Percentiles rank a stretch among this genome's conserved stretches.
phyloP scores from a whole-genome alignment of 2,113 vertebrate genomes.

The Centrocercus urophasianus region DNA sequence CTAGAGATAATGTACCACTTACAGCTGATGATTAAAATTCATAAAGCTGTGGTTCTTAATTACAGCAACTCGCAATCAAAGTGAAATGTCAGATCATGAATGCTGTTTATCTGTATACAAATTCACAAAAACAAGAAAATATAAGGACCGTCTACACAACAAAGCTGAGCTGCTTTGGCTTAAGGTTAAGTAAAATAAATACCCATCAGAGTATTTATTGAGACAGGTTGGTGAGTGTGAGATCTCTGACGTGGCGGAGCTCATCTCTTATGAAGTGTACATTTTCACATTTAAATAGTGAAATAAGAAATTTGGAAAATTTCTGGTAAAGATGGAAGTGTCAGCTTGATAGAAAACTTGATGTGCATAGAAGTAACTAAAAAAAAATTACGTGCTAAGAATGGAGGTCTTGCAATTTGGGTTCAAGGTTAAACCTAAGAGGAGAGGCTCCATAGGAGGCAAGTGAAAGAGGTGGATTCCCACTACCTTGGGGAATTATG shows the following conservation, averaged over 20 bases:
- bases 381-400: background rate
- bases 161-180: slow-evolving; percentile 47
- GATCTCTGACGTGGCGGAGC: slow-evolving; percentile 3
- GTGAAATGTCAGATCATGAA: slow-evolving; percentile 72
- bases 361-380: background rate
- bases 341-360: background rate
- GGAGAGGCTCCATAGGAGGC: background rate
- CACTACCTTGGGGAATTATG: background rate
- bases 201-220: background rate
- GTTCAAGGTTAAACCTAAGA: slow-evolving; percentile 8
- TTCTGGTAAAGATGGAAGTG: slow-evolving; percentile 6
- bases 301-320: background rate
- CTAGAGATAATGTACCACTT: slow-evolving; percentile 74
- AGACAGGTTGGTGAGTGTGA: background rate
- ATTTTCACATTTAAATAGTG: background rate
- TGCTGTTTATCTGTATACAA: slow-evolving; percentile 72
- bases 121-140: slow-evolving; percentile 66
- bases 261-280: background rate
- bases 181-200: slow-evolving; percentile 64
- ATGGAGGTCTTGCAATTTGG: slow-evolving; percentile 1
- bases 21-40: slow-evolving; percentile 76
- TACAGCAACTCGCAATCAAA: slow-evolving; percentile 76
- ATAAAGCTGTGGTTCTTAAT: slow-evolving; percentile 74
- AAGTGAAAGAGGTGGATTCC: background rate
- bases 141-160: slow-evolving; percentile 40